phyloP scores from a whole-genome alignment of 1,140 invertebrate genomes.

The Armadillidium nasatum region DNA sequence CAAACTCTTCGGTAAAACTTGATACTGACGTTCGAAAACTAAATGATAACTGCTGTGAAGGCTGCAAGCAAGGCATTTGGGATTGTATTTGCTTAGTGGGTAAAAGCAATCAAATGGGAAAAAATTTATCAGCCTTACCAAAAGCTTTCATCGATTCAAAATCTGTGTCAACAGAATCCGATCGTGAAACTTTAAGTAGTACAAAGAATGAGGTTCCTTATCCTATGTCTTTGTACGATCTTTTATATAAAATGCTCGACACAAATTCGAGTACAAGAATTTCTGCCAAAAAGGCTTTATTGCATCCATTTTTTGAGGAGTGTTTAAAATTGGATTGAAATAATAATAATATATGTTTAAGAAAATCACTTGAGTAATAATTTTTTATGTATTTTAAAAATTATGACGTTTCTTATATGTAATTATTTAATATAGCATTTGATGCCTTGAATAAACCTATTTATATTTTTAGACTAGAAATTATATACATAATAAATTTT shows the following conservation, averaged over 20 bases:
- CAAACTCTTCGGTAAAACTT: constrained; percentile 23
- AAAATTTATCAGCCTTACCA: background rate
- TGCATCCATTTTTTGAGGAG: constrained; percentile 64
- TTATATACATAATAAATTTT: too few species aligned
- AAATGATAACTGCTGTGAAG: constrained; percentile 25
- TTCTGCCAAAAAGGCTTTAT: constrained; percentile 66
- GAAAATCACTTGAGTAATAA: too few species aligned
- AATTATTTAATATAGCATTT: too few species aligned
- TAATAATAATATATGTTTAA: too few species aligned
- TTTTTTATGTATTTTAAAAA: too few species aligned
- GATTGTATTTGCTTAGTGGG: constrained; percentile 4
- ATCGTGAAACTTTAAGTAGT: background rate
- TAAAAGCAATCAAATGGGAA: background rate
- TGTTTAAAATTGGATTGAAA: background rate
- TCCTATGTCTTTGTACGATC: constrained; percentile 66
- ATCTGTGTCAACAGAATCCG: background rate
- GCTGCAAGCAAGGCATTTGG: background rate
- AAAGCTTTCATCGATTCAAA: background rate
- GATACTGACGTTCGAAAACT: background rate
- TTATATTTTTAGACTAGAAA: too few species aligned
- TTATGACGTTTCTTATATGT: too few species aligned
- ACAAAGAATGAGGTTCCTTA: constrained; percentile 48
- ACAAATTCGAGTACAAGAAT: constrained; percentile 67
- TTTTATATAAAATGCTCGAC: constrained; percentile 68
- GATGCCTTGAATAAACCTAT: too few species aligned